Conservation (phyloP, 1,140 invertebrate genomes). For the Brachionus rotundiformis region DNA sequence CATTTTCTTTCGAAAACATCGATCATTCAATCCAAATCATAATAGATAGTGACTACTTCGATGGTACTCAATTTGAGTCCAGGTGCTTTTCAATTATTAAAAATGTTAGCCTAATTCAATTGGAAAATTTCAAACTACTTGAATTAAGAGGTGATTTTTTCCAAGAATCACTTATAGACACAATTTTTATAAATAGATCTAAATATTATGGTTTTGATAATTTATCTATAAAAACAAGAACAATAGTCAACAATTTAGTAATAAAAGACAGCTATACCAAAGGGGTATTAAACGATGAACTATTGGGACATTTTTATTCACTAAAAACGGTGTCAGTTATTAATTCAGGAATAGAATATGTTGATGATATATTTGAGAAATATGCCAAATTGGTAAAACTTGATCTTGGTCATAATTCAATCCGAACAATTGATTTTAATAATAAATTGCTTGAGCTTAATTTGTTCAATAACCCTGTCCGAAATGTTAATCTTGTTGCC, state of each 20-base stretch:
- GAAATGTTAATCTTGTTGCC: neutral
- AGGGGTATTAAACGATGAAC: neutral
- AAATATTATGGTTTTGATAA: neutral
- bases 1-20: neutral
- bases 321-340: neutral
- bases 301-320: neutral
- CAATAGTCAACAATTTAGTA: neutral
- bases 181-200: neutral
- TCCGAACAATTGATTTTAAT: neutral
- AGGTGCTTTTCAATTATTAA: neutral
- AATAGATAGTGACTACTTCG: neutral
- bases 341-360: neutral
- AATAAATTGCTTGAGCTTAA: neutral
- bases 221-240: neutral
- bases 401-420: slow-evolving; percentile 7
- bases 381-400: neutral
- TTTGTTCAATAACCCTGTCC: neutral
- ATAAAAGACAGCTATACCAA: neutral
- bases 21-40: neutral
- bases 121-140: neutral
- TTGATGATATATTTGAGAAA: neutral
- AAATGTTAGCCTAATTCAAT: neutral
- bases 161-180: neutral
- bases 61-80: neutral
- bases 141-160: neutral